These are phyloP conservation scores for Vanessa cardui DNA, from an alignment of 2,888 invertebrate species.

Conservation along the genomic window DNA sequence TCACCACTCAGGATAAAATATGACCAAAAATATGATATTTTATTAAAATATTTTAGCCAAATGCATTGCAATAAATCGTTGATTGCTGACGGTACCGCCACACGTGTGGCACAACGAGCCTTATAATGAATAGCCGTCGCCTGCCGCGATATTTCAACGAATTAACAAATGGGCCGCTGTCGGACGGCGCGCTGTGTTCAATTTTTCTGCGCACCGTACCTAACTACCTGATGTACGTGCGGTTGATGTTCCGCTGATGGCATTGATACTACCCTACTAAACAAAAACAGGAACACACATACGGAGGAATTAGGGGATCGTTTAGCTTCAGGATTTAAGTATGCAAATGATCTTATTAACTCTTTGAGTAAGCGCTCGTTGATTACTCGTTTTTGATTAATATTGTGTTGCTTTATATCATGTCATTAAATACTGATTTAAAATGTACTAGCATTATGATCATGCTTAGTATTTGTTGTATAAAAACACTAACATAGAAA, in stretches of 20 bases:
- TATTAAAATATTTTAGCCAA: constrained; percentile 32
- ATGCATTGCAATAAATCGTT: constrained; percentile 35
- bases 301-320: background rate
- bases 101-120: constrained; percentile 81
- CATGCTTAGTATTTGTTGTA: too few relatives aligned
- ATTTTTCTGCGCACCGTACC: constrained; percentile 75
- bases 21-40: constrained; percentile 2
- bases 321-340: background rate
- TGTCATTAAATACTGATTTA: too few relatives aligned
- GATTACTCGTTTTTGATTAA: too few relatives aligned
- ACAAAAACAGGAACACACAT: constrained; percentile 12
- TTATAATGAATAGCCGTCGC: constrained; percentile 81
- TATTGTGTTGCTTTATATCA: too few relatives aligned
- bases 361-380: too few relatives aligned
- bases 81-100: constrained; percentile 60
- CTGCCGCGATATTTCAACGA: constrained; percentile 79
- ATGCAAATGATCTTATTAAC: background rate
- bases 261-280: constrained; percentile 8
- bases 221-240: constrained; percentile 70
- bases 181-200: constrained; percentile 71
- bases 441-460: too few relatives aligned
- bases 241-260: constrained; percentile 54
- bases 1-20: constrained; percentile 1
- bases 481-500: too few relatives aligned
- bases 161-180: constrained; percentile 80